These are phyloP conservation scores for Apomyelois bistriatella DNA, from an alignment of 2,888 invertebrate species.

Conservation along the genomic window DNA sequence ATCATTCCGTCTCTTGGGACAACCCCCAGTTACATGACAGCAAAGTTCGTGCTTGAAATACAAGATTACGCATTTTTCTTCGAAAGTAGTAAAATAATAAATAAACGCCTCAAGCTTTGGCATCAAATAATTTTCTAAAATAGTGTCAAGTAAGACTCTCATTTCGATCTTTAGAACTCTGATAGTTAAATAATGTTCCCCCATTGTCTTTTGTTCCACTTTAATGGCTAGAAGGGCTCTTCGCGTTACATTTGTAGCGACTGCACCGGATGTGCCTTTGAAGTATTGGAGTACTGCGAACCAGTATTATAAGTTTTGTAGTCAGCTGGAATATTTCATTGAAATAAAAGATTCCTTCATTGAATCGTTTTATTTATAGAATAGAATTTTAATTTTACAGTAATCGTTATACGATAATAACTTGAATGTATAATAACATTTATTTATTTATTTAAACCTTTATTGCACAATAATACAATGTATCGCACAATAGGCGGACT, in stretches of 20 bases:
- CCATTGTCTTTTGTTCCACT: constrained; percentile 10
- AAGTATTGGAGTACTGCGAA: neutral
- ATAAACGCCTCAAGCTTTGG: neutral
- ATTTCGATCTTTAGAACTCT: constrained; percentile 9
- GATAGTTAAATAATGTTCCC: constrained; percentile 9
- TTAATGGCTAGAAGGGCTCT: constrained; percentile 6
- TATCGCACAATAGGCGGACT: too few species aligned
- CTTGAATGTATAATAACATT: too few species aligned
- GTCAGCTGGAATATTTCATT: neutral
- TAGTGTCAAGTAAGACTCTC: neutral
- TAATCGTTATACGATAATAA: too few species aligned
- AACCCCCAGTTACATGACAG: neutral
- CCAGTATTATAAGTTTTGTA: constrained; percentile 1
- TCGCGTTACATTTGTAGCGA: constrained; percentile 9
- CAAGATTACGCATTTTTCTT: neutral
- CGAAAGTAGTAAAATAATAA: neutral
- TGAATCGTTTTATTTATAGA: neutral
- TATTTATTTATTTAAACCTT: too few species aligned
- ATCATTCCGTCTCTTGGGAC: neutral
- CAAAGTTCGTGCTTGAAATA: neutral
- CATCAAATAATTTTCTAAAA: neutral
- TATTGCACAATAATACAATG: too few species aligned
- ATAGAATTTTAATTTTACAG: too few species aligned
- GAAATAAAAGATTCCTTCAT: neutral
- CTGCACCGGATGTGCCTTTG: constrained; percentile 10